phyloP scores from a whole-genome alignment of 2,113 vertebrate species.

The Xyliphius kryptos region DNA sequence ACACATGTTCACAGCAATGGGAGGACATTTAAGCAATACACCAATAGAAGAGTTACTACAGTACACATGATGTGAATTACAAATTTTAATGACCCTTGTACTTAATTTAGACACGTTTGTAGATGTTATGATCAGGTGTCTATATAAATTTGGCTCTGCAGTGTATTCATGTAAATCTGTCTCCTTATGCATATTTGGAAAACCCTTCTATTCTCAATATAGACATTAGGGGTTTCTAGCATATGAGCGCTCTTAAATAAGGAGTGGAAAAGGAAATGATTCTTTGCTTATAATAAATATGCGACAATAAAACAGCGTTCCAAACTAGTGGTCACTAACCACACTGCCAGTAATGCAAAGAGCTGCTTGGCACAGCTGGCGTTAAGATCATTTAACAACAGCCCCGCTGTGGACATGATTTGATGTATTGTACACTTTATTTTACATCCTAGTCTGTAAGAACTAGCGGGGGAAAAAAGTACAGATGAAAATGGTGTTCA shows the following conservation, averaged over 20 bases:
- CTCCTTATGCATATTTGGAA: not conserved
- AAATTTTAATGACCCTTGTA: too few species aligned
- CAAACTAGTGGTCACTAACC: not conserved
- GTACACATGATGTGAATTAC: too few species aligned
- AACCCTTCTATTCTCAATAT: not conserved
- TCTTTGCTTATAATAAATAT: not conserved
- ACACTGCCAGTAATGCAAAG: not conserved
- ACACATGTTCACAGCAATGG: too few species aligned
- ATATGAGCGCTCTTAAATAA: not conserved
- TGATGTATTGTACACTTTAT: constrained; percentile 27
- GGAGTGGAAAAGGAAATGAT: not conserved
- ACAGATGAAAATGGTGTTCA: constrained; percentile 13
- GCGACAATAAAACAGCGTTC: constrained; percentile 8
- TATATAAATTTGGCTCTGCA: too few species aligned
- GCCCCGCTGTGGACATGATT: constrained; percentile 19
- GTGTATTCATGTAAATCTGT: not conserved
- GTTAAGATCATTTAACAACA: not conserved
- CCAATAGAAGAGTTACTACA: too few species aligned
- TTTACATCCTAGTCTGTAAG: constrained; percentile 9
- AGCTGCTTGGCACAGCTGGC: constrained; percentile 4
- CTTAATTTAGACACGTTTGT: too few species aligned
- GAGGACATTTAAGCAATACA: too few species aligned
- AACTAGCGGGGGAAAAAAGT: constrained; percentile 5
- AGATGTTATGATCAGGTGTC: too few species aligned
- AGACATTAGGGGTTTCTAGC: not conserved